Percentiles rank a stretch among this genome's conserved stretches.
Evolutionary conservation across 53 echinoderm and acorn worm genomes (phyloP).

Genomic region (Crossaster papposus): DNA sequence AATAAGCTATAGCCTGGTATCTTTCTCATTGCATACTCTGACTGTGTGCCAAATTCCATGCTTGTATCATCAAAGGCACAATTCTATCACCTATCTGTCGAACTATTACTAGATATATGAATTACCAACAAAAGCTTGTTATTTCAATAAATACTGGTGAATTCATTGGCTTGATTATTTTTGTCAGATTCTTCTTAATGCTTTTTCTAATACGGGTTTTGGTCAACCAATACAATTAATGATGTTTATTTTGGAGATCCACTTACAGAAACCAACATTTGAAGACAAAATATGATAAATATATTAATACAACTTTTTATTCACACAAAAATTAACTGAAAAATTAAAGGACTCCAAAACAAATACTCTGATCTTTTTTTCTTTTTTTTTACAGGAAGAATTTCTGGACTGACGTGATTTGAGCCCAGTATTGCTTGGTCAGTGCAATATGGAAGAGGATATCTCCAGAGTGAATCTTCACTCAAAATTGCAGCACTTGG

Average conservation of each 20-base stretch:
- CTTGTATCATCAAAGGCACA: too few species aligned
- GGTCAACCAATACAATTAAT: neutral
- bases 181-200: neutral
- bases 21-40: too few species aligned
- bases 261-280: too few species aligned
- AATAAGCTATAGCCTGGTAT: too few species aligned
- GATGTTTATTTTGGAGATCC: neutral
- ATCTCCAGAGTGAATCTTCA: too few species aligned
- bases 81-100: too few species aligned
- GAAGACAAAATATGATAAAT: neutral
- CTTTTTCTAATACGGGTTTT: neutral
- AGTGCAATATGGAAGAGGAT: neutral
- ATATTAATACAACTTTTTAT: neutral
- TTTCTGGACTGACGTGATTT: neutral
- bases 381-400: neutral
- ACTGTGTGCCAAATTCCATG: too few species aligned
- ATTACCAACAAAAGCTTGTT: neutral
- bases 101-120: too few species aligned
- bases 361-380: neutral
- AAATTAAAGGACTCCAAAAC: neutral
- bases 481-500: too few species aligned
- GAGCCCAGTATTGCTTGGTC: neutral
- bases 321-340: neutral
- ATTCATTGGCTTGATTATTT: neutral
- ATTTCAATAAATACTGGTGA: neutral